Evolutionary conservation across 1,140 invertebrate species (phyloP).

Genomic region (Papilio polytes): DNA sequence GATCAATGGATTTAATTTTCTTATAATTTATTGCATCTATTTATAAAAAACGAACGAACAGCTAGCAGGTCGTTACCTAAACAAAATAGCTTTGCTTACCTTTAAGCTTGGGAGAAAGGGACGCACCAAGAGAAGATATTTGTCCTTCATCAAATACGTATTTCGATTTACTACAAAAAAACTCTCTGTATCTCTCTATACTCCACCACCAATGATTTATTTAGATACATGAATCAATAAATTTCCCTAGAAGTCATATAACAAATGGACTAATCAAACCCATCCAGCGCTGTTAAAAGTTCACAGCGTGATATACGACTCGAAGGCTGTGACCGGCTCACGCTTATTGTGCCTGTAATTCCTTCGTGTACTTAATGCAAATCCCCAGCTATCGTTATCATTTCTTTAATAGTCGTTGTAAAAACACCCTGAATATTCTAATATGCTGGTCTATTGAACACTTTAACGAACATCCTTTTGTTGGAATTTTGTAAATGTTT

Average conservation of each 20-base stretch:
- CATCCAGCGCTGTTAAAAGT: not conserved
- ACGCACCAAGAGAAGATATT: no score
- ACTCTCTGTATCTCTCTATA: no score
- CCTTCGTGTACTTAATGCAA: conserved; percentile 51
- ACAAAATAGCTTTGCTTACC: no score
- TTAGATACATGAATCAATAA: not conserved
- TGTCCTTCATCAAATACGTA: no score
- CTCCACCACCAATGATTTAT: not conserved
- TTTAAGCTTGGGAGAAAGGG: no score
- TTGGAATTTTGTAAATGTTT: not conserved
- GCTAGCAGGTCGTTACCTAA: no score
- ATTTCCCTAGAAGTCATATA: not conserved
- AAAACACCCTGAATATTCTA: conserved; percentile 41
- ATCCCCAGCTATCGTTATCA: conserved; percentile 50
- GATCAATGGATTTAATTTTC: conserved; percentile 43
- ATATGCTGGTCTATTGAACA: not conserved
- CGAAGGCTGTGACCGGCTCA: not conserved
- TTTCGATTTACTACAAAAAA: no score
- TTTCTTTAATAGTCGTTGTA: conserved; percentile 51
- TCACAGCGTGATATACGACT: not conserved
- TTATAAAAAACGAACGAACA: not conserved
- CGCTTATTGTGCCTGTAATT: conserved; percentile 31
- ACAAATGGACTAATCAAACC: not conserved
- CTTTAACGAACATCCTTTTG: not conserved
- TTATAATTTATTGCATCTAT: not conserved